Percentiles rank a stretch among this genome's conserved stretches.
These are phyloP conservation scores for Ips typographus DNA, from an alignment of 1,140 invertebrate genomes.

Conservation along the genomic window DNA sequence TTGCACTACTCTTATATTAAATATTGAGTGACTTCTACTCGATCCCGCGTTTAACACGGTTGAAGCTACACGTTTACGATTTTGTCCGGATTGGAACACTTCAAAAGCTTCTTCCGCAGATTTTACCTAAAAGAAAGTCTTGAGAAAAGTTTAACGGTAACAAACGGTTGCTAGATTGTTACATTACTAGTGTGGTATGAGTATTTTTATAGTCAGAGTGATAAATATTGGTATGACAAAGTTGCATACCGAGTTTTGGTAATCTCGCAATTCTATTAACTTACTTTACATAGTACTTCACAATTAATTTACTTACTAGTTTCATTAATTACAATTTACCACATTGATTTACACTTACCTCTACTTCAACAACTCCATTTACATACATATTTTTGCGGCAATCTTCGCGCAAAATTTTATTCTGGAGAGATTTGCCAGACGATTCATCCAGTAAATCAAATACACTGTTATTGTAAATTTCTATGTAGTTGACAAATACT, in stretches of 20 bases:
- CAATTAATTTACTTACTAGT: background rate
- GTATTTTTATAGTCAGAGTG: no score
- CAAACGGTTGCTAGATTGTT: no score
- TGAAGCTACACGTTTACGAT: conserved; percentile 81
- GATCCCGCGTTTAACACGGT: conserved; percentile 90
- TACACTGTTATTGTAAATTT: conserved; percentile 98
- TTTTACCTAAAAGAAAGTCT: conserved; percentile 51
- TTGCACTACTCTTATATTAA: conserved; percentile 87
- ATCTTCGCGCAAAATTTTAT: conserved; percentile 78
- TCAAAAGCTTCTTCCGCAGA: conserved; percentile 91
- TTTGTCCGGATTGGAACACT: conserved; percentile 77
- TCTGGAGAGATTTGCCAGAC: conserved; percentile 55
- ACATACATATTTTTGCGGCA: conserved; percentile 85
- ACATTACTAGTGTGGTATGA: no score
- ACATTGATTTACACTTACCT: conserved; percentile 60
- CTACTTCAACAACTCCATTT: conserved; percentile 83
- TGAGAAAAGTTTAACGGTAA: no score
- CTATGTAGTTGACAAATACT: conserved; percentile 95
- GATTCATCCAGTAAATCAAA: conserved; percentile 90
- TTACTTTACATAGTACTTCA: background rate
- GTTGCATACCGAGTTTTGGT: no score
- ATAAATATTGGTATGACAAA: no score
- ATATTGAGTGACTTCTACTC: conserved; percentile 91
- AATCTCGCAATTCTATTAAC: background rate
- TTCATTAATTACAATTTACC: background rate